A percentile compares a stretch with the other conserved stretches of the same genome.
These are phyloP conservation scores for Coregonus sp. DNA, from an alignment of 2,797 vertebrate species.

Conservation along the genomic window DNA sequence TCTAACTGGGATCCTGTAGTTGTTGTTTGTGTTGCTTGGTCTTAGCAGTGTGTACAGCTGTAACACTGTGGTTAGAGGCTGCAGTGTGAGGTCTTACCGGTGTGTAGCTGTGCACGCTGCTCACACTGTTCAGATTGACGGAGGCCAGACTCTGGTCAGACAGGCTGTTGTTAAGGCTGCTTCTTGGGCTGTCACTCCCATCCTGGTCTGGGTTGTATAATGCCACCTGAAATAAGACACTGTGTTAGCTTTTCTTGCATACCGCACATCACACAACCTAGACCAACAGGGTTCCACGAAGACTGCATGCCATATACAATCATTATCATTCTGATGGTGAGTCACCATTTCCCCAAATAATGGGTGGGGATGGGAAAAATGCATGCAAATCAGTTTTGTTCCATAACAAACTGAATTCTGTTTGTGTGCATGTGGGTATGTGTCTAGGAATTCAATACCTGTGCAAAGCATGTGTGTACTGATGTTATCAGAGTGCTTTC, in stretches of 20 bases:
- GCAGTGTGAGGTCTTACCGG: slow-evolving; percentile 67
- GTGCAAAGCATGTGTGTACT: background rate
- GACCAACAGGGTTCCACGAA: background rate
- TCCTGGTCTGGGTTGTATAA: slow-evolving; percentile 93
- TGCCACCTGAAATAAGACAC: slow-evolving; percentile 80
- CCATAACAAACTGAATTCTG: slow-evolving; percentile 36
- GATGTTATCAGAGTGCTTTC: slow-evolving; percentile 12
- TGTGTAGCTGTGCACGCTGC: slow-evolving; percentile 90
- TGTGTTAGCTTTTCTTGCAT: slow-evolving; percentile 7
- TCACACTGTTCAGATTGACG: slow-evolving; percentile 92
- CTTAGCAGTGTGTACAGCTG: too few relatives aligned
- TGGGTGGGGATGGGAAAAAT: background rate
- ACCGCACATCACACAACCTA: background rate
- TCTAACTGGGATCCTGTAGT: too few relatives aligned
- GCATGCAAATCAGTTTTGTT: slow-evolving; percentile 8
- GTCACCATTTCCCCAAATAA: too few relatives aligned
- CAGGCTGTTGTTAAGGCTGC: slow-evolving; percentile 97
- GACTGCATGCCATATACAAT: slow-evolving; percentile 13
- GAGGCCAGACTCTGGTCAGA: slow-evolving; percentile 93
- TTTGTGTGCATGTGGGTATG: slow-evolving; percentile 14
- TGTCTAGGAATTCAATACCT: background rate
- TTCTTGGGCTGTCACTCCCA: slow-evolving; percentile 91
- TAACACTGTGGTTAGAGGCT: background rate
- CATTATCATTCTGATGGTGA: slow-evolving; percentile 2
- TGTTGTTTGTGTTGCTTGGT: too few relatives aligned